Evolutionary conservation across 2,888 invertebrate genomes (phyloP).

Genomic region (Megalurothrips usitatus): DNA sequence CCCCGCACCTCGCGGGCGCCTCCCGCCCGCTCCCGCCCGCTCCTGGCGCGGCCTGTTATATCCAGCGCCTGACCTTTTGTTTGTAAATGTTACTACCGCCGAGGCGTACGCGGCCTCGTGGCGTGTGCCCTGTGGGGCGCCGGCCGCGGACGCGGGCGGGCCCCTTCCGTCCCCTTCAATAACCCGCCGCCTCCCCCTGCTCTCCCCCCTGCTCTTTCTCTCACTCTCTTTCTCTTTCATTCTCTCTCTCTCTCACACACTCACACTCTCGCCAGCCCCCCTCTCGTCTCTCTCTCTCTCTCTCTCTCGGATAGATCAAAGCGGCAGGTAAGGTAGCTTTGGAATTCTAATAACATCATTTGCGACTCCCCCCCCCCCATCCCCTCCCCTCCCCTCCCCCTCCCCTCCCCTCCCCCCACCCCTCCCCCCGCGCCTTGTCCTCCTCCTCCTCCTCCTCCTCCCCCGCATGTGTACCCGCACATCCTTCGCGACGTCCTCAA

Average conservation of each 20-base stretch:
- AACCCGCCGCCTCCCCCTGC: too few relatives aligned
- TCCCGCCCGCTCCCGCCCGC: too few relatives aligned
- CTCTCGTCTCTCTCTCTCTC: slow-evolving; percentile 30
- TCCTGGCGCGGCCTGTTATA: too few relatives aligned
- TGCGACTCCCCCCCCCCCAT: slow-evolving; percentile 17
- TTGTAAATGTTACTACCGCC: too few relatives aligned
- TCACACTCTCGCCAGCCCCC: slow-evolving; percentile 18
- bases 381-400: not conserved
- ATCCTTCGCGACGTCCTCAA: too few relatives aligned
- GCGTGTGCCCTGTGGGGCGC: too few relatives aligned
- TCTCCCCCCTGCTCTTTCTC: slow-evolving; percentile 13
- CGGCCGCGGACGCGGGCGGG: too few relatives aligned
- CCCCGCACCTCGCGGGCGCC: too few relatives aligned
- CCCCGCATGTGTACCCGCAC: not conserved
- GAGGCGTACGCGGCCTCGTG: too few relatives aligned
- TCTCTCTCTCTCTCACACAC: slow-evolving; percentile 32
- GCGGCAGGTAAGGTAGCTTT: too few relatives aligned
- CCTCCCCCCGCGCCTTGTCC: not conserved
- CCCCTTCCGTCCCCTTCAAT: too few relatives aligned
- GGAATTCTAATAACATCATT: not conserved
- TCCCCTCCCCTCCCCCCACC: not conserved
- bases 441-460: not conserved
- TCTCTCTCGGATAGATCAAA: slow-evolving; percentile 32
- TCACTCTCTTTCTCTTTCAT: slow-evolving; percentile 30
- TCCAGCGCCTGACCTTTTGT: too few relatives aligned